A percentile compares a stretch with the other conserved stretches of the same genome.
Conservation (phyloP, 2,888 invertebrate species). For the Ichneumoninae sp. region DNA sequence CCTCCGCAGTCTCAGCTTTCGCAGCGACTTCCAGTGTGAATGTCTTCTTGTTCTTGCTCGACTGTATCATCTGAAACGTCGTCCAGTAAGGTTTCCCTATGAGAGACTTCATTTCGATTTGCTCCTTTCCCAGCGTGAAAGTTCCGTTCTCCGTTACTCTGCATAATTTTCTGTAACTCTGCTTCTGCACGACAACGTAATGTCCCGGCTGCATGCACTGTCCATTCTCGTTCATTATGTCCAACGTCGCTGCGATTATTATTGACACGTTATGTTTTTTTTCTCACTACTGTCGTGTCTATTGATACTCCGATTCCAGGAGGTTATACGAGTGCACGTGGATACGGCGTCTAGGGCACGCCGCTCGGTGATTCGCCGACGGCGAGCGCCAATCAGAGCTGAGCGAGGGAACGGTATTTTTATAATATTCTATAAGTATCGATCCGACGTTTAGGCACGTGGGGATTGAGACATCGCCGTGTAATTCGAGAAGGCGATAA, state of each 20-base stretch:
- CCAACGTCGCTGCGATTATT: neutral
- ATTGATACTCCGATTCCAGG: neutral
- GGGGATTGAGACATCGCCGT: neutral
- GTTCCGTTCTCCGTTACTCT: slow-evolving; percentile 88
- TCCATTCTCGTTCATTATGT: slow-evolving; percentile 15
- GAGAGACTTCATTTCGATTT: slow-evolving; percentile 88
- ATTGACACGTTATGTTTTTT: neutral
- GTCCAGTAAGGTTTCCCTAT: slow-evolving; percentile 90
- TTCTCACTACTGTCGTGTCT: neutral
- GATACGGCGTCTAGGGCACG: neutral
- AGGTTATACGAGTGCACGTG: slow-evolving; percentile 34
- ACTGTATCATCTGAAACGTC: slow-evolving; percentile 90
- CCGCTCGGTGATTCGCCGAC: neutral
- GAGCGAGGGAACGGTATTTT: slow-evolving; percentile 3
- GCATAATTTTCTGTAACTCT: slow-evolving; percentile 91
- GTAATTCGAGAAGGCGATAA: neutral
- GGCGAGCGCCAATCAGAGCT: neutral
- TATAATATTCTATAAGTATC: neutral
- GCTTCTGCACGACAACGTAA: slow-evolving; percentile 91
- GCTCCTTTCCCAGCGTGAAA: slow-evolving; percentile 89
- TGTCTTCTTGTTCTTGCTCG: slow-evolving; percentile 80
- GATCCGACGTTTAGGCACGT: neutral
- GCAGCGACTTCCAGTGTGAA: slow-evolving; percentile 83
- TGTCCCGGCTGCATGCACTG: slow-evolving; percentile 88
- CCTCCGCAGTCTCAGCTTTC: slow-evolving; percentile 86